Base-by-base conservation (phyloP, 2,113 vertebrate genomes). In the Passerina amoena region DNA sequence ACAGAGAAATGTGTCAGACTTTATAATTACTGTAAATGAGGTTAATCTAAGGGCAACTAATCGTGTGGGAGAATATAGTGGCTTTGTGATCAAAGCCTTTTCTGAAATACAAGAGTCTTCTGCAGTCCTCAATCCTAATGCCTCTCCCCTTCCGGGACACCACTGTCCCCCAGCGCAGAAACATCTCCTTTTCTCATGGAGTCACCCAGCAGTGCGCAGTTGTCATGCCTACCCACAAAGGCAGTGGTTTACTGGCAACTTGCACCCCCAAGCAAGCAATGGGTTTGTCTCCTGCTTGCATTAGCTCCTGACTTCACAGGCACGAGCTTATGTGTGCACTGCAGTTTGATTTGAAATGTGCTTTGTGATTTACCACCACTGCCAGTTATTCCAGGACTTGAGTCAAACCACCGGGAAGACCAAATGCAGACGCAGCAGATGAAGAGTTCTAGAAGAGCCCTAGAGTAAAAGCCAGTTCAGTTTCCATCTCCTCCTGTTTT, bases 1-100 rank as follows among this genome's bases (percentile, higher is more conserved):
- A 57, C 75, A 93, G 82, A 27, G 25, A 87, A 71, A 92, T 48
- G 90, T 85, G 66, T 80, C 85, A 93, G 92, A 88, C 92, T 92
- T 94, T 40, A 85, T 82, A 96, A 95, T 90, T 93, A 80, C 71
- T 85, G 63, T 73, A 93, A 92, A 91, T 88, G 77, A 94, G 88
- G 88, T 93, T 94, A 94, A 94, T 73, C 80, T 92, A 66, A 86
- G 72, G 91, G 69, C 72, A 95, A 23, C 59, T 84, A 73, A 93
- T 90, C 86, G 86, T 86, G 33, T 44, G 51, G 68, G 56, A 93
- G 82, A 90, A 86, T 64, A 38, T 23, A 59, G 45, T 56, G 22
- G 54, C 56, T 86, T 81, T 72, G 59, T 61, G 79, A 91, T 61
- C 25, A 79, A 77, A 66, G 50, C 17, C 31, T 89, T 56, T 38